Evolutionary conservation across 1,140 invertebrate species (phyloP), one percentile per base, ranked within the genome.

Genomic region (Pseudoatta argentina): DNA sequence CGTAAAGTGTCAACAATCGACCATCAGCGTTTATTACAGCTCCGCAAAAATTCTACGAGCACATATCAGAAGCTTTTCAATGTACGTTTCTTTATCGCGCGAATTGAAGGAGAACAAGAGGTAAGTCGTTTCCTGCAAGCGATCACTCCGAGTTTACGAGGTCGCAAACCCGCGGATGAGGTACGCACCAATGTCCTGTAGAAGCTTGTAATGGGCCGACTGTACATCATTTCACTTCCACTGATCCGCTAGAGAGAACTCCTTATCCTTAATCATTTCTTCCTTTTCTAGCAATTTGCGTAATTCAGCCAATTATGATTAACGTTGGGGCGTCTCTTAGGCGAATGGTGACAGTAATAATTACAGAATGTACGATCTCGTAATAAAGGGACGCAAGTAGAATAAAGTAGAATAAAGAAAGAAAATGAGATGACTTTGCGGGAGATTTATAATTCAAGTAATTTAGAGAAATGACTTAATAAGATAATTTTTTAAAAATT

Each of bases 261-360:
- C 57, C 10, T 78, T 64, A 64, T 64, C 59, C 39, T 78, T 78
- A 78, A 64, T 64, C 39, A 27, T 21, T 78, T 51, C 44, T 30
- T 64, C 59, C 59, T 48, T 78, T 51, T 10, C 39, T 16, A 64
- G 59, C 39, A 78, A 78, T 64, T 53, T 53, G 6, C 24, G 39
- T 78, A 78, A 78, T 64, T 78, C 24, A 16, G 39, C 39, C 75
- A 78, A 63, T 78, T 78, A 51, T 30, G 24, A 44, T 78, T 64
- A 78, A 64, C 75, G 34, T 57, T 16, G 57, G 16, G 12, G 16
- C 21, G 7, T 24, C 34, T 48, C 39, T 77, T 21, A 8, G 24
- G 16, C 16, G 55, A 48, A 53, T 44, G 21, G 44, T 75, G 59
- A 77, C 59, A 44, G 24, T 48, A n/a, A 64, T 34, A 64, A 48